Evolutionary conservation across 2,888 invertebrate species (phyloP).

Genomic region (Hipparchia sbordonii): DNA sequence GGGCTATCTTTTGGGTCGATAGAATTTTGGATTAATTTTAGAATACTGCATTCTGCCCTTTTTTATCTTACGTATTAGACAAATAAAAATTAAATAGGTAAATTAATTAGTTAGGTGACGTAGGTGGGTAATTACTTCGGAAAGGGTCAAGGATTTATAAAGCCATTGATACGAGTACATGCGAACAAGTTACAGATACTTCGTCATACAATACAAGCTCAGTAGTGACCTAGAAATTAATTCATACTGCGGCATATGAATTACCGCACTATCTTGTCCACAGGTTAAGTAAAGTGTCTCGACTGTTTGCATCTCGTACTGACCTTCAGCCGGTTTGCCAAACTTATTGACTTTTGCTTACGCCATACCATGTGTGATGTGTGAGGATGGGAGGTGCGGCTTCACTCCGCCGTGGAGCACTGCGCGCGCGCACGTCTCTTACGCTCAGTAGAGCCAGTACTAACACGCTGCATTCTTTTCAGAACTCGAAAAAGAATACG

Average conservation of each 20-base stretch:
- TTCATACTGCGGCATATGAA: conserved; percentile 54
- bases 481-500: conserved; percentile 88
- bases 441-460: conserved; percentile 29
- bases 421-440: conserved; percentile 65
- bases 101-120: background rate
- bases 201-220: conserved; percentile 5
- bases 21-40: too few relatives aligned
- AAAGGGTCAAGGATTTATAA: background rate
- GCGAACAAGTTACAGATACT: background rate
- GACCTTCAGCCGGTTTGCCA: conserved; percentile 78
- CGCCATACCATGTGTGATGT: conserved; percentile 64
- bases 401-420: conserved; percentile 59
- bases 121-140: background rate
- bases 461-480: conserved; percentile 73
- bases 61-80: too few relatives aligned
- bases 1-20: too few relatives aligned
- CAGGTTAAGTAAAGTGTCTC: conserved; percentile 68
- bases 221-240: conserved; percentile 69
- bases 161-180: background rate
- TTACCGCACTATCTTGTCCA: conserved; percentile 58
- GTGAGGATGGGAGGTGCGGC: conserved; percentile 49
- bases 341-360: conserved; percentile 78
- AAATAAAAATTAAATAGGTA: too few relatives aligned
- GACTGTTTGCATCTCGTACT: conserved; percentile 65
- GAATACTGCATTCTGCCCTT: too few relatives aligned